These are phyloP conservation scores for Oplegnathus fasciatus DNA, from an alignment of 2,113 vertebrate genomes.

Conservation along the genomic window DNA sequence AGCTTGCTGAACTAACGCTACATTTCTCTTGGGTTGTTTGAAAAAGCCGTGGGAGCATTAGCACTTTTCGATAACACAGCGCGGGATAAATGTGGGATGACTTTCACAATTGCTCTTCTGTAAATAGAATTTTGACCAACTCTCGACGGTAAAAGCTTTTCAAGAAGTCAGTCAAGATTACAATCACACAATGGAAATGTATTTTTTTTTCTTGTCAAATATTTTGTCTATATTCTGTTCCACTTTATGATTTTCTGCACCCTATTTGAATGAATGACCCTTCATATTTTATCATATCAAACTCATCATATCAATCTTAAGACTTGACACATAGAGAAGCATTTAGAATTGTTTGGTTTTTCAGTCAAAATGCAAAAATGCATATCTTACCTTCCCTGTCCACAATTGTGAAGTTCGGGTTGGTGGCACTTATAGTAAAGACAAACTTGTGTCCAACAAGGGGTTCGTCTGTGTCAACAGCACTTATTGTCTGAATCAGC, in stretches of 20 bases:
- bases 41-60: background rate
- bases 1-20: background rate
- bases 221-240: background rate
- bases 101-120: conserved; percentile 1
- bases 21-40: background rate
- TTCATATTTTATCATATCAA: too few species aligned
- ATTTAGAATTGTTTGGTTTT: background rate
- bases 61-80: background rate
- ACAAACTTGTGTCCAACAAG: conserved; percentile 97
- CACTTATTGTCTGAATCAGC: conserved; percentile 99
- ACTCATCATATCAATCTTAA: background rate
- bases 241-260: background rate
- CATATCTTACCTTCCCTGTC: conserved; percentile 93
- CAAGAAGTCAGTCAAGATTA: background rate
- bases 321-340: background rate
- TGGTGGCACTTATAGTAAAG: conserved; percentile 94
- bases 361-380: background rate
- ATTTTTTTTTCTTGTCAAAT: background rate
- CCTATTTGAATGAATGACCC: background rate
- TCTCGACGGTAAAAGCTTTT: background rate
- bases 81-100: background rate
- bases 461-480: conserved; percentile 96
- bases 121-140: background rate
- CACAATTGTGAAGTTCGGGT: conserved; percentile 97
- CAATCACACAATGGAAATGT: background rate